phyloP scores from a whole-genome alignment of 2,797 vertebrate genomes.

The Protonibea diacanthus region DNA sequence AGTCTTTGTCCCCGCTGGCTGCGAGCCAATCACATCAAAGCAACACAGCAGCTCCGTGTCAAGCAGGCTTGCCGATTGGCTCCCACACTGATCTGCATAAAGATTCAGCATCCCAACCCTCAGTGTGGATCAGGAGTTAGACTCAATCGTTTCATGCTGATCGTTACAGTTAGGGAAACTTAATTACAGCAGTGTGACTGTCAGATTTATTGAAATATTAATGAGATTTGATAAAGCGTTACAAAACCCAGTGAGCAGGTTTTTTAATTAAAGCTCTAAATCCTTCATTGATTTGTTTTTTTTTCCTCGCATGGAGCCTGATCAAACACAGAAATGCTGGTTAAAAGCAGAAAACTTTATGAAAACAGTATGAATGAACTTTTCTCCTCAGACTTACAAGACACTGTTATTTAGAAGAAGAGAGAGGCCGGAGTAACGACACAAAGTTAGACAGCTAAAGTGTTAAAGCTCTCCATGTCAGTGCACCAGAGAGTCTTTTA shows the following conservation, averaged over 20 bases:
- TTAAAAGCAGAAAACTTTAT: not conserved
- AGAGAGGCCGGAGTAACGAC: too few relatives aligned
- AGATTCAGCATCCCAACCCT: not conserved
- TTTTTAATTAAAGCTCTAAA: slow-evolving; percentile 1
- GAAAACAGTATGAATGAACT: too few relatives aligned
- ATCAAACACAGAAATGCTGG: not conserved
- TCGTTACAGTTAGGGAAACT: not conserved
- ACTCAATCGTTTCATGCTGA: not conserved
- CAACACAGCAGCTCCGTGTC: not conserved
- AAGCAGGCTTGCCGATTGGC: slow-evolving; percentile 25
- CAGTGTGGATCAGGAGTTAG: not conserved
- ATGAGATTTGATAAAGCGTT: not conserved
- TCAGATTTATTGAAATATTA: not conserved
- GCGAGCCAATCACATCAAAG: slow-evolving; percentile 26
- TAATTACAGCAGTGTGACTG: not conserved
- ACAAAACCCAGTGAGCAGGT: not conserved
- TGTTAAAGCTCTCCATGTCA: too few relatives aligned
- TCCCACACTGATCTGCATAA: not conserved
- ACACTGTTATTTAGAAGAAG: too few relatives aligned
- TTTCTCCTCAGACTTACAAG: too few relatives aligned
- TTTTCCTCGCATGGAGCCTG: not conserved
- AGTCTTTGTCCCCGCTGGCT: slow-evolving; percentile 17
- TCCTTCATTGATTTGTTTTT: not conserved
- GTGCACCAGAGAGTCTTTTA: too few relatives aligned
- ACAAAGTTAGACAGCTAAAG: too few relatives aligned